A percentile compares a stretch with the other conserved stretches of the same genome.
Conservation (phyloP, 30 jellyfish, hydroid and myxozoan species). For the Aurelia aurita complex sp. Pacific region DNA sequence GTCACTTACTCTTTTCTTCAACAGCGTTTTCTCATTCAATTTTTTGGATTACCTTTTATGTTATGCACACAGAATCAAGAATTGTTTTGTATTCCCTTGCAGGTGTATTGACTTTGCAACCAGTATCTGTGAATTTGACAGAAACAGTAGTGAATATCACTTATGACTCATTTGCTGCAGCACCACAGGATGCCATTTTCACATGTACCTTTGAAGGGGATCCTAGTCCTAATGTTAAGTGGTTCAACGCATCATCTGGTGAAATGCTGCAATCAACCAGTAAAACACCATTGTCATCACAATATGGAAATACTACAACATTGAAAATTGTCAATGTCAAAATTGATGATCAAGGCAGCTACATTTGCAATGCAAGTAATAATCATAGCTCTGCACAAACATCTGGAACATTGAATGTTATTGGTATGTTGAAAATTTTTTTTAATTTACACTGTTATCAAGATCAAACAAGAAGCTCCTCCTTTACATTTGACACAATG, state of each 20-base stretch:
- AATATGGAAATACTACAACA: background rate
- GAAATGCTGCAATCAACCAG: background rate
- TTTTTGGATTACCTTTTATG: too few relatives aligned
- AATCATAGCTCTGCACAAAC: constrained; percentile 14
- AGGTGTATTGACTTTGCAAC: too few relatives aligned
- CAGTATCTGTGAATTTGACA: constrained; percentile 12
- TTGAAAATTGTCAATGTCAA: constrained; percentile 27
- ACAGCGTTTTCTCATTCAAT: too few relatives aligned
- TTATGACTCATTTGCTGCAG: background rate
- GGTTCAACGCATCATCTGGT: constrained; percentile 8
- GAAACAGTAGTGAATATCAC: background rate
- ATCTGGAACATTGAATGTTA: constrained; percentile 11
- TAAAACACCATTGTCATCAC: background rate
- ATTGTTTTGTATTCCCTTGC: too few relatives aligned
- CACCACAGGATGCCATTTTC: constrained; percentile 16
- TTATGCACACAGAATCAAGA: too few relatives aligned
- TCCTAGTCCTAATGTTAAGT: background rate
- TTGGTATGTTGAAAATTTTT: constrained; percentile 21
- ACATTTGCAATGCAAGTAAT: constrained; percentile 44
- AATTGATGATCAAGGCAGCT: constrained; percentile 28
- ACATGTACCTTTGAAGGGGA: constrained; percentile 1
- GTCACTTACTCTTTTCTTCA: too few relatives aligned
- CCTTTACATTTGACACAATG: too few relatives aligned
- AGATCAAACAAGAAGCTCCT: too few relatives aligned
- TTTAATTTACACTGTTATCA: too few relatives aligned